These are phyloP conservation scores for Gisinianus flammeolus DNA, from an alignment of 2,888 invertebrate species.

Conservation along the genomic window DNA sequence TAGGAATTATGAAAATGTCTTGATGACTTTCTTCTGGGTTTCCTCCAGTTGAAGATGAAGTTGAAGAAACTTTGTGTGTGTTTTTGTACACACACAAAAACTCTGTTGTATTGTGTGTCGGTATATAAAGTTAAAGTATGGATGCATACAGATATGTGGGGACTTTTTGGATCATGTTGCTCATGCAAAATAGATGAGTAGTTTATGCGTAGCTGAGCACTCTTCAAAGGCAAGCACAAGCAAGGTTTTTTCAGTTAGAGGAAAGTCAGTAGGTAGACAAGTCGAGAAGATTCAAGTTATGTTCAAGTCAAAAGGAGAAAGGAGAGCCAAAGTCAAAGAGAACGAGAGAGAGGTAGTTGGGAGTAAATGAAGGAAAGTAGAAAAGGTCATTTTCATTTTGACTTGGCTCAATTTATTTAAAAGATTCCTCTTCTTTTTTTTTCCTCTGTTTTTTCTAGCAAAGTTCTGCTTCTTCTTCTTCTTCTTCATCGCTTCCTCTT, in stretches of 20 bases:
- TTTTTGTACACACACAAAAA: background rate
- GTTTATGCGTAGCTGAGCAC: conserved; percentile 7
- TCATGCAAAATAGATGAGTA: conserved; percentile 1
- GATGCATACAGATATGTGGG: too few relatives aligned
- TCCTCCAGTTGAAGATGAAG: background rate
- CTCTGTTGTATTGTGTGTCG: background rate
- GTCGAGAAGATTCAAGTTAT: too few relatives aligned
- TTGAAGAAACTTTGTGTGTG: background rate
- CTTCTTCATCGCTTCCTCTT: background rate
- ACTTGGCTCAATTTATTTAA: conserved; percentile 22
- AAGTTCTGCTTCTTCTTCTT: too few relatives aligned
- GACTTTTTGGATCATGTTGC: too few relatives aligned
- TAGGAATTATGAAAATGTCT: too few relatives aligned
- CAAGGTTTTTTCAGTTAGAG: too few relatives aligned
- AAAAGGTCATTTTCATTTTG: conserved; percentile 24
- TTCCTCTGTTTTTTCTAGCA: background rate
- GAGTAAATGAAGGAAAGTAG: conserved; percentile 13
- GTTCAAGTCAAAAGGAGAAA: too few relatives aligned
- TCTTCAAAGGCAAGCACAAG: too few relatives aligned
- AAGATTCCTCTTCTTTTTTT: background rate
- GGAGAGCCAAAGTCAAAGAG: background rate
- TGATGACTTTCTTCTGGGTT: too few relatives aligned
- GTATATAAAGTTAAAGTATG: too few relatives aligned
- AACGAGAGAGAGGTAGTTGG: conserved; percentile 4
- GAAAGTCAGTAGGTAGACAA: too few relatives aligned